Conservation (phyloP, 2,113 vertebrate genomes). For the Cyprinus carpio region DNA sequence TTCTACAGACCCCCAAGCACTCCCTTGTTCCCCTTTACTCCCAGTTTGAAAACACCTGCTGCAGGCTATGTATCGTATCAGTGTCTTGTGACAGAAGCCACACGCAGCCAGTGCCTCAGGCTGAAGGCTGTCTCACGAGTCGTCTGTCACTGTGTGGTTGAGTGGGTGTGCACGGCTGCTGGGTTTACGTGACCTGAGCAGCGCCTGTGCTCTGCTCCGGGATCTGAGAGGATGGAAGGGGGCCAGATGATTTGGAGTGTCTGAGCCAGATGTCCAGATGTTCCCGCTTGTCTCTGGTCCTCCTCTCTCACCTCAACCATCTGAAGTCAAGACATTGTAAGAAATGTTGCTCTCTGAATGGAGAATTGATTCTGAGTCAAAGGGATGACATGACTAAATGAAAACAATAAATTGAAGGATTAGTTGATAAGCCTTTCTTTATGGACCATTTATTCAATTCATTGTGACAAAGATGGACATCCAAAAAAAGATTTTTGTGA, state of each 20-base stretch:
- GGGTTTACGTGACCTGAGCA: constrained; percentile 44
- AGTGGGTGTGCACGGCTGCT: constrained; percentile 40
- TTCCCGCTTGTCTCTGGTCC: constrained; percentile 48
- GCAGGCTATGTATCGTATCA: not conserved
- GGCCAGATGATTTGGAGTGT: constrained; percentile 44
- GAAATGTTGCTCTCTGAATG: not conserved
- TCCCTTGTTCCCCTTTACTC: not conserved
- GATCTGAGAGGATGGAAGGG: constrained; percentile 25
- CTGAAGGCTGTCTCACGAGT: constrained; percentile 1
- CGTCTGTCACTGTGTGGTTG: constrained; percentile 17
- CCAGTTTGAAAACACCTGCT: not conserved
- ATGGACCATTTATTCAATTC: not conserved
- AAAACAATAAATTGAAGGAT: not conserved
- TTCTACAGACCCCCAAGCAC: not conserved
- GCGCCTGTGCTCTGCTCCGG: constrained; percentile 31
- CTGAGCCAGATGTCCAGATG: constrained; percentile 53
- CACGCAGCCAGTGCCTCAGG: not conserved
- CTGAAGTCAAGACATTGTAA: not conserved
- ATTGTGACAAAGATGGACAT: not conserved
- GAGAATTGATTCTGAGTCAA: not conserved
- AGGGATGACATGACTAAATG: not conserved
- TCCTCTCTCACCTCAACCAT: constrained; percentile 10
- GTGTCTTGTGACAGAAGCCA: constrained; percentile 4
- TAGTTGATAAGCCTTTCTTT: not conserved
- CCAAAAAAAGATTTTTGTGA: not conserved